Conservation (phyloP, 2,113 vertebrate species). For the Syngnathus scovelli region DNA sequence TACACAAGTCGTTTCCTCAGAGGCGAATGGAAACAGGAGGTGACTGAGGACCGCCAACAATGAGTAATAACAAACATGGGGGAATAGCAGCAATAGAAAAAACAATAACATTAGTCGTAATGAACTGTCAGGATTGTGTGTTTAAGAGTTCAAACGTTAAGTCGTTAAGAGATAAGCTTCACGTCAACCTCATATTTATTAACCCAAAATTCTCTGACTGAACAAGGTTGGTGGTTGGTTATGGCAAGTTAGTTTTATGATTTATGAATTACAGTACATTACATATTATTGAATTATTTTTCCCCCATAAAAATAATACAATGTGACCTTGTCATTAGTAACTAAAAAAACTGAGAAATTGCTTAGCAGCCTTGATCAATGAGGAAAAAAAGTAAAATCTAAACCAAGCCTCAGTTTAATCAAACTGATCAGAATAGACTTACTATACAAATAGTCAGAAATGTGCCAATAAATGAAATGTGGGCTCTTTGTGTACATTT, state of each 20-base stretch:
- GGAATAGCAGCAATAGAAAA: neutral
- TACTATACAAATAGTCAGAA: neutral
- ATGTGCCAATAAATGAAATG: neutral
- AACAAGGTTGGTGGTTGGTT: conserved; percentile 16
- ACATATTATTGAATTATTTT: no score
- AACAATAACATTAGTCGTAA: conserved; percentile 7
- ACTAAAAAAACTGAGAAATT: no score
- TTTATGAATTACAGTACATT: no score
- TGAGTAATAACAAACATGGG: conserved; percentile 17
- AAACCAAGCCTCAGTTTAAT: no score
- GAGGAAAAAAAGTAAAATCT: no score
- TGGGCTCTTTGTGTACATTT: conserved; percentile 2
- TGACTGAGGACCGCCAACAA: conserved; percentile 1
- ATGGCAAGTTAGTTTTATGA: neutral
- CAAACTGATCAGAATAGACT: no score
- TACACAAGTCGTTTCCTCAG: conserved; percentile 21
- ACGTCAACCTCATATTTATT: conserved; percentile 26
- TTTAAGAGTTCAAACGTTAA: conserved; percentile 23
- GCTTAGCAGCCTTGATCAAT: no score
- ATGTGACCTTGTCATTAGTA: no score
- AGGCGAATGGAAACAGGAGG: conserved; percentile 28
- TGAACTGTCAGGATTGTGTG: conserved; percentile 21
- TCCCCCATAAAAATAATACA: no score
- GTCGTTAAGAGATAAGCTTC: conserved; percentile 35
- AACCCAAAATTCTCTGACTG: conserved; percentile 18